These are phyloP conservation scores for Blennius ocellaris DNA, from an alignment of 2,113 vertebrate genomes.

Conservation along the genomic window DNA sequence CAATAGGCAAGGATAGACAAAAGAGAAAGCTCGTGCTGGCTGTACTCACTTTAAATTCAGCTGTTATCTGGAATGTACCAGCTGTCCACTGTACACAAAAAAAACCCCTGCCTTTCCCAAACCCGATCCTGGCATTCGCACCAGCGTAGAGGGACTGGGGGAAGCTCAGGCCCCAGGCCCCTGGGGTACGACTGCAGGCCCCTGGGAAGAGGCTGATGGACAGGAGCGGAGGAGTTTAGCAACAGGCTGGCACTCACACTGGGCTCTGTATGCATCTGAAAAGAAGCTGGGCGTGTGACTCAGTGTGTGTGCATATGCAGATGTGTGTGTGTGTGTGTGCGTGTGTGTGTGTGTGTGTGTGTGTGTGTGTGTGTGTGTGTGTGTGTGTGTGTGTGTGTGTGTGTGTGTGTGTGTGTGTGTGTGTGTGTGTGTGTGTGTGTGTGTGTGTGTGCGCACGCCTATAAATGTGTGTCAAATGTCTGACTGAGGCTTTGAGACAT, in stretches of 20 bases:
- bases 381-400: neutral
- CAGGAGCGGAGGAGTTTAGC: constrained; percentile 69
- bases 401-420: constrained; percentile 9
- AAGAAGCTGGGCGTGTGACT: constrained; percentile 48
- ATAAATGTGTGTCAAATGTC: constrained; percentile 57
- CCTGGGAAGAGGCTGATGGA: constrained; percentile 75
- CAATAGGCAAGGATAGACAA: constrained; percentile 69
- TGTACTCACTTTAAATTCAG: constrained; percentile 81
- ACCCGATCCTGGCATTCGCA: constrained; percentile 76
- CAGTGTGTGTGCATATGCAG: constrained; percentile 27
- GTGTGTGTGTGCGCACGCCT: constrained; percentile 6
- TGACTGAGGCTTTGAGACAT: constrained; percentile 50
- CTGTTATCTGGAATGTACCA: constrained; percentile 86
- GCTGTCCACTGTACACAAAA: constrained; percentile 83
- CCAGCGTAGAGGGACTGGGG: constrained; percentile 59
- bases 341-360: neutral
- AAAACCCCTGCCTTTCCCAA: constrained; percentile 77
- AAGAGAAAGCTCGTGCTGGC: constrained; percentile 64
- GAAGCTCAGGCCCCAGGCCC: constrained; percentile 58
- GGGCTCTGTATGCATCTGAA: constrained; percentile 60
- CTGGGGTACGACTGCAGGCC: constrained; percentile 58
- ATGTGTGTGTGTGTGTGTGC: neutral
- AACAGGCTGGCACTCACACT: constrained; percentile 79
- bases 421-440: constrained; percentile 13
- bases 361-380: constrained; percentile 24